Percentiles rank a stretch among this genome's conserved stretches.
phyloP scores from a whole-genome alignment of 2,797 vertebrate genomes.

The Vireo griseus region DNA sequence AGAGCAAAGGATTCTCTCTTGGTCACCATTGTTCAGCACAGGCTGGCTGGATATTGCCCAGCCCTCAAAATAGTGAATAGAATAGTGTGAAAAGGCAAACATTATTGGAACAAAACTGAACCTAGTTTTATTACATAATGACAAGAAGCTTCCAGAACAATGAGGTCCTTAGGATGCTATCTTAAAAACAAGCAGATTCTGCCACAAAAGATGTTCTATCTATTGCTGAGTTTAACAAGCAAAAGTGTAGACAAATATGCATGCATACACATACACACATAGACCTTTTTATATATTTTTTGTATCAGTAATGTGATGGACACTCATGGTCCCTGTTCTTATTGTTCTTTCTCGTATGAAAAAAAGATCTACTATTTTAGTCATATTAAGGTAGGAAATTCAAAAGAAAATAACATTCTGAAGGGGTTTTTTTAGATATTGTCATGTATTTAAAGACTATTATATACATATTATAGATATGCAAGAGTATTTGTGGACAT shows the following conservation, averaged over 20 bases:
- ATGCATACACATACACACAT: neutral
- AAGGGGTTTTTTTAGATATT: neutral
- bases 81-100: neutral
- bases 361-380: neutral
- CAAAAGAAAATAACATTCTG: neutral
- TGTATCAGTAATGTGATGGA: neutral
- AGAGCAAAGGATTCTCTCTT: neutral
- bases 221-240: neutral
- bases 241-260: neutral
- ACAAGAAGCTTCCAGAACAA: neutral
- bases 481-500: neutral
- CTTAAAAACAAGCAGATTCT: neutral
- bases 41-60: neutral
- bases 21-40: neutral
- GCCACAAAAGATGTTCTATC: fast-evolving
- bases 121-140: neutral
- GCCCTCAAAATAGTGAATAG: neutral
- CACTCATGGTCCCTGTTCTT: neutral
- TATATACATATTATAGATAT: neutral
- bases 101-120: neutral
- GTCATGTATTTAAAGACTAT: neutral
- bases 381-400: neutral
- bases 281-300: neutral
- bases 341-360: neutral
- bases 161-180: fast-evolving